Base-by-base conservation (phyloP, 2,113 vertebrate species). In the Labeo catla region DNA sequence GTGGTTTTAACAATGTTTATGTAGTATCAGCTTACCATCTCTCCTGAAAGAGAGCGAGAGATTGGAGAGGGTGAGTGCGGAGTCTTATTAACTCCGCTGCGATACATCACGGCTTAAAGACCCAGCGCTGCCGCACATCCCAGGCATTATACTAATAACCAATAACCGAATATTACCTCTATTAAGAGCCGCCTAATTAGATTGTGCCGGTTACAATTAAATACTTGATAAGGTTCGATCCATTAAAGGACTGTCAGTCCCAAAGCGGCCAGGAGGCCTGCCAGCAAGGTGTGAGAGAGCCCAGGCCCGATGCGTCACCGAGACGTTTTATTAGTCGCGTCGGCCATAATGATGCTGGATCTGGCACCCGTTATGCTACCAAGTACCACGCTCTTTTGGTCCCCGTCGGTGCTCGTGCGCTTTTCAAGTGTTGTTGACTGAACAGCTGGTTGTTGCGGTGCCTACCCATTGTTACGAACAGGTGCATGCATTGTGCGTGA, bases 1-100 rank as follows among this genome's bases (percentile, higher is more conserved):
- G 93, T 94, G 95, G 93, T 93, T 96, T 96, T 96, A 96, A 95
- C 95, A 94, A 93, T 95, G 94, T 95, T 95, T 96, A 94, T 94
- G 93, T 95, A 93, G 94, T 94, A 94, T 95, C 95, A 94, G 93
- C 94, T 96, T 96, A 93, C 95, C 94, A 92, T 95, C 94, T 93
- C 85, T 87, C 90, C 85, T 92, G 92, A 93, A 93, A 93, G 90
- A 89, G 90, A 93, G 89, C 77, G 86, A 63, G 88, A 86, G 89
- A 86, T 57, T 84, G 81, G 86, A 72, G 57, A 87, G 70, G 87
- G 73, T 70, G 92, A 90, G 92, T 73, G 88, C 86, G 45, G 83
- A 86, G 89, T 91, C 93, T 91, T 93, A 91, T 94, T 94, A 93
- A 93, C 88, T 88, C 86, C 81, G 80, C 85, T 86, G 89, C 91